A percentile compares a stretch with the other conserved stretches of the same genome.
Conservation (phyloP, 2,888 invertebrate genomes). For the Scelioninae gen. 1 region DNA sequence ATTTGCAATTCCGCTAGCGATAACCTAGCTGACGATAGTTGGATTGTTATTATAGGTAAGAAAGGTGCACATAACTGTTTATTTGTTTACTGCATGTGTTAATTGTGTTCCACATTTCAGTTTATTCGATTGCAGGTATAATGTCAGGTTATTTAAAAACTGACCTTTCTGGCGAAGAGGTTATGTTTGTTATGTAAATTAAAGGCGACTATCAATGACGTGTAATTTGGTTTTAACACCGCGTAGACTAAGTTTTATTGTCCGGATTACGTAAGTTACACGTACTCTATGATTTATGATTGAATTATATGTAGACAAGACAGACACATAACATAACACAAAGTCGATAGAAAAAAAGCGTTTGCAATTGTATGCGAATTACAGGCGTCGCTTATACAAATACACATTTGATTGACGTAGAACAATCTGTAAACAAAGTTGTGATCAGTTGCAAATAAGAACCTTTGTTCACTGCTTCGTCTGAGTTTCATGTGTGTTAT, state of each 20-base stretch:
- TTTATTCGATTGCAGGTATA: neutral
- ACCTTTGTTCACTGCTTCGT: neutral
- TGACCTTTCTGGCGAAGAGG: neutral
- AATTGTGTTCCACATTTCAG: conserved; percentile 1
- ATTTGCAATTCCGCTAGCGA: no score
- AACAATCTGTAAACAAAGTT: conserved; percentile 6
- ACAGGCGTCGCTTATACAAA: neutral
- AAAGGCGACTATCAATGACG: conserved; percentile 3
- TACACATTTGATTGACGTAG: conserved; percentile 14
- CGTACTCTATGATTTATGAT: conserved; percentile 2
- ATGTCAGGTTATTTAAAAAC: conserved; percentile 13
- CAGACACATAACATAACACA: conserved; percentile 71
- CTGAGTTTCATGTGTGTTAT: neutral
- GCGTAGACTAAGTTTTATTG: conserved; percentile 12
- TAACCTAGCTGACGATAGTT: neutral
- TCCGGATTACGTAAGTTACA: conserved; percentile 13
- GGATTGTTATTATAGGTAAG: conserved; percentile 21
- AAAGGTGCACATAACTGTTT: conserved; percentile 43
- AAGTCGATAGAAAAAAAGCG: neutral
- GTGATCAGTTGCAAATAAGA: neutral
- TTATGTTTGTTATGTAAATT: conserved; percentile 14
- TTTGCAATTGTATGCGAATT: neutral
- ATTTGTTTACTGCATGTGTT: conserved; percentile 16
- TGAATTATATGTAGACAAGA: conserved; percentile 32
- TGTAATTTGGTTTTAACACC: conserved; percentile 13